Percentiles rank a stretch among this genome's conserved stretches.
phyloP scores from a whole-genome alignment of 2,113 vertebrate genomes.

The Megaleporinus macrocephalus region DNA sequence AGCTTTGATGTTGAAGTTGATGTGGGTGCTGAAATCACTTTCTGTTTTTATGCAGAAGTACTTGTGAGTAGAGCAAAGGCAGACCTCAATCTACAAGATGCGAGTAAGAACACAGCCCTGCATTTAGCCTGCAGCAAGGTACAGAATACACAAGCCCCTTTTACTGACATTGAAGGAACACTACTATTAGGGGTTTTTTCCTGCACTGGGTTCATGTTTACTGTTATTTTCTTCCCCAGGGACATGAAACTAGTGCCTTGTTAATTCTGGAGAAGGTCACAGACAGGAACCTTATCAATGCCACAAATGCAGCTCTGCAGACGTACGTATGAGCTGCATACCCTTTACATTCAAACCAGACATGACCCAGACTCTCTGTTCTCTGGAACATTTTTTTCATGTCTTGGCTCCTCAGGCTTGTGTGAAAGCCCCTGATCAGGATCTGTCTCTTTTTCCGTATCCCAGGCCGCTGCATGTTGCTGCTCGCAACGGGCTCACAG shows the following conservation, averaged over 20 bases:
- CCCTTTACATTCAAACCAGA: neutral
- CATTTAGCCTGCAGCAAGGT: slow-evolving; percentile 99
- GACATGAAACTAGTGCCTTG: slow-evolving; percentile 99
- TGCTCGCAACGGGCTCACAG: slow-evolving; percentile 94
- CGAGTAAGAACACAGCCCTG: slow-evolving; percentile 94
- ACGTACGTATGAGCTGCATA: slow-evolving; percentile 82
- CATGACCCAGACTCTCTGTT: neutral
- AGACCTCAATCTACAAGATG: slow-evolving; percentile 95
- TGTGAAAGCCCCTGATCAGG: neutral
- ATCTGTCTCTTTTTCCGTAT: slow-evolving; percentile 35
- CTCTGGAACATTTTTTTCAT: neutral
- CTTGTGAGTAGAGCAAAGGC: slow-evolving; percentile 98
- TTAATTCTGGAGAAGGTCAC: slow-evolving; percentile 98
- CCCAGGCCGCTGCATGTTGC: slow-evolving; percentile 95
- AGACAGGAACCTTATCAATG: slow-evolving; percentile 98
- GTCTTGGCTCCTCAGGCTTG: neutral
- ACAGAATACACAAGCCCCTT: slow-evolving; percentile 44
- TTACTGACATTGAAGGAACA: neutral
- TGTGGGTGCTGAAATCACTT: neutral
- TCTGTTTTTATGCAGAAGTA: slow-evolving; percentile 81
- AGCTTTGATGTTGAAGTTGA: neutral
- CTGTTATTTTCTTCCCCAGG: slow-evolving; percentile 75
- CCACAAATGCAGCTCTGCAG: slow-evolving; percentile 97
- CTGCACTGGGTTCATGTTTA: neutral
- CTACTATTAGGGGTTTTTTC: neutral